Evolutionary conservation across 2,888 invertebrate species (phyloP).

Genomic region (Phengaris alcon): DNA sequence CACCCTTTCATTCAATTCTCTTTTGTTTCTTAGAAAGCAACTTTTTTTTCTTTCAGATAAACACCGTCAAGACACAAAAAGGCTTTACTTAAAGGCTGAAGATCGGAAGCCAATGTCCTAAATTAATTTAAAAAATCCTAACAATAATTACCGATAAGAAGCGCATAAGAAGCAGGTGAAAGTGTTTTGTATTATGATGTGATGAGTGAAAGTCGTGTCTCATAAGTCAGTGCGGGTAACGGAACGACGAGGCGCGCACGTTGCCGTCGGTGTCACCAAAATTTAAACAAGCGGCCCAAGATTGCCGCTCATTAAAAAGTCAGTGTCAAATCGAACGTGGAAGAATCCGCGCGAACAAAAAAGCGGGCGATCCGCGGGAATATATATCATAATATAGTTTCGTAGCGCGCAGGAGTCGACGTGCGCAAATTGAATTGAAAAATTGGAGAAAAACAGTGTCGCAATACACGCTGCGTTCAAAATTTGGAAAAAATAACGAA

Average conservation of each 20-base stretch:
- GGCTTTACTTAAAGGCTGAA: not conserved
- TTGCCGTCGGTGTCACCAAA: constrained; percentile 32
- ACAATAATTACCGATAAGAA: constrained; percentile 43
- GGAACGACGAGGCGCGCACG: constrained; percentile 42
- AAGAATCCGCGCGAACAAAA: constrained; percentile 35
- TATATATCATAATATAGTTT: not conserved
- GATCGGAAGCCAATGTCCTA: constrained; percentile 24
- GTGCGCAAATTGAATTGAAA: not conserved
- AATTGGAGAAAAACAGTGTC: not conserved
- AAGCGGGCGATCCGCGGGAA: constrained; percentile 35
- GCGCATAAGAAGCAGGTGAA: constrained; percentile 46
- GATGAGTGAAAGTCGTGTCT: constrained; percentile 55
- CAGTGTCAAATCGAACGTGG: constrained; percentile 38
- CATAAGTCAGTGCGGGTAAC: constrained; percentile 46
- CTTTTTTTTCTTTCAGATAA: constrained; percentile 1
- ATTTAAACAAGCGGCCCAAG: not conserved
- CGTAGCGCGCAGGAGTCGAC: not conserved
- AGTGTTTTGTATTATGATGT: constrained; percentile 29
- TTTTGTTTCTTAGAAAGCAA: not conserved
- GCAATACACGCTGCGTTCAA: not conserved
- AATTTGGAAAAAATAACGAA: constrained; percentile 3
- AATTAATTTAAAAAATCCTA: constrained; percentile 16
- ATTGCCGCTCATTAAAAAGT: constrained; percentile 35
- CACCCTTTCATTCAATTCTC: too few relatives aligned
- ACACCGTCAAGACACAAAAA: not conserved